These are phyloP conservation scores for Sitophilus oryzae DNA, from an alignment of 1,140 invertebrate genomes.

Conservation along the genomic window DNA sequence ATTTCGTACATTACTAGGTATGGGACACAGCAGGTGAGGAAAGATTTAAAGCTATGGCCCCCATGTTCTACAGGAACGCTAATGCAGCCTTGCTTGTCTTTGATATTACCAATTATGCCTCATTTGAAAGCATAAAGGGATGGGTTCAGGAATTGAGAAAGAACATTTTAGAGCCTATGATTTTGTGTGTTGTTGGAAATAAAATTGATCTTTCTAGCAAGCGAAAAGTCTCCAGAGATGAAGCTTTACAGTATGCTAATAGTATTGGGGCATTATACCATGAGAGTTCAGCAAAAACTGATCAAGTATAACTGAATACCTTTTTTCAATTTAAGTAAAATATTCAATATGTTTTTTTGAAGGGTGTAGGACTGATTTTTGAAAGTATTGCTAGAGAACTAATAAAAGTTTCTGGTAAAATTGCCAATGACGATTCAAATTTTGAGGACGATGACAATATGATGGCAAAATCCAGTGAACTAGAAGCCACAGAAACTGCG, in stretches of 20 bases:
- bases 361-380: constrained; percentile 67
- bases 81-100: constrained; percentile 83
- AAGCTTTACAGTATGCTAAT: constrained; percentile 68
- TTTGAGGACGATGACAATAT: constrained; percentile 46
- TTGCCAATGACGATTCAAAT: constrained; percentile 46
- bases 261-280: constrained; percentile 79
- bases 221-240: constrained; percentile 52
- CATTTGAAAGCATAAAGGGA: constrained; percentile 67
- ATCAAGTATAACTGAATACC: constrained; percentile 51
- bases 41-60: constrained; percentile 79
- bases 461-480: constrained; percentile 43
- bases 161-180: constrained; percentile 68
- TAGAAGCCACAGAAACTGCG: constrained; percentile 50
- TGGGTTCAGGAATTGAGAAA: constrained; percentile 76
- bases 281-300: constrained; percentile 74
- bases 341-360: constrained; percentile 9
- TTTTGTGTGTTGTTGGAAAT: constrained; percentile 77
- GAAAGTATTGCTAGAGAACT: constrained; percentile 56
- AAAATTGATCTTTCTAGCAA: constrained; percentile 67
- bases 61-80: constrained; percentile 89
- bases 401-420: constrained; percentile 46
- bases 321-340: not conserved
- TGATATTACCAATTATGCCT: constrained; percentile 70
- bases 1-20: constrained; percentile 48
- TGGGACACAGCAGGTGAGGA: constrained; percentile 91